Evolutionary conservation across 2,888 invertebrate species (phyloP).

Genomic region (Drosophila testacea): DNA sequence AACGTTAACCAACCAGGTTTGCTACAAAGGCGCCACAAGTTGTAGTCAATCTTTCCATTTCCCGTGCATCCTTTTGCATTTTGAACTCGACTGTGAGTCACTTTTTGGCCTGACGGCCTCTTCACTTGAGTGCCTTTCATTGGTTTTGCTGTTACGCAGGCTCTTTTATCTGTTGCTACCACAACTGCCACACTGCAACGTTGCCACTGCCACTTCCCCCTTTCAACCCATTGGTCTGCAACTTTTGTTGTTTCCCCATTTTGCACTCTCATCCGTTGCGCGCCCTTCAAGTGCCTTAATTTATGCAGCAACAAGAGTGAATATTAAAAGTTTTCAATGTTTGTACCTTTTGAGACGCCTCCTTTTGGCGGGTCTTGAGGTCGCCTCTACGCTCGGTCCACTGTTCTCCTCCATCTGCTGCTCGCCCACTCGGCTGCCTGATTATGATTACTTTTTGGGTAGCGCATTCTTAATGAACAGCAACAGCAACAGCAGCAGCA

Average conservation of each 20-base stretch:
- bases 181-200: not conserved
- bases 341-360: slow-evolving; percentile 59
- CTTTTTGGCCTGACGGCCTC: slow-evolving; percentile 45
- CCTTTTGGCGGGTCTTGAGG: slow-evolving; percentile 34
- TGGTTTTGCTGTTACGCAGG: slow-evolving; percentile 61
- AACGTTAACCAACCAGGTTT: slow-evolving; percentile 24
- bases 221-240: slow-evolving; percentile 19
- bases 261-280: not conserved
- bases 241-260: slow-evolving; percentile 28
- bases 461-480: slow-evolving; percentile 55
- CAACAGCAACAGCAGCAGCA: slow-evolving; percentile 1
- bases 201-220: slow-evolving; percentile 5
- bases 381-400: slow-evolving; percentile 22
- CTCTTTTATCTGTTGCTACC: slow-evolving; percentile 59
- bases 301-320: slow-evolving; percentile 72
- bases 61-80: slow-evolving; percentile 51
- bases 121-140: slow-evolving; percentile 67
- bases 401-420: slow-evolving; percentile 13
- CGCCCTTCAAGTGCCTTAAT: slow-evolving; percentile 62
- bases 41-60: slow-evolving; percentile 58
- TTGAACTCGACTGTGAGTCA: slow-evolving; percentile 48
- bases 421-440: slow-evolving; percentile 34
- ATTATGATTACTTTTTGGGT: slow-evolving; percentile 63
- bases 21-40: slow-evolving; percentile 77
- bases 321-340: slow-evolving; percentile 76